Base-by-base conservation (phyloP, 2,113 vertebrate genomes). In the Xiphorhynchus elegans region DNA sequence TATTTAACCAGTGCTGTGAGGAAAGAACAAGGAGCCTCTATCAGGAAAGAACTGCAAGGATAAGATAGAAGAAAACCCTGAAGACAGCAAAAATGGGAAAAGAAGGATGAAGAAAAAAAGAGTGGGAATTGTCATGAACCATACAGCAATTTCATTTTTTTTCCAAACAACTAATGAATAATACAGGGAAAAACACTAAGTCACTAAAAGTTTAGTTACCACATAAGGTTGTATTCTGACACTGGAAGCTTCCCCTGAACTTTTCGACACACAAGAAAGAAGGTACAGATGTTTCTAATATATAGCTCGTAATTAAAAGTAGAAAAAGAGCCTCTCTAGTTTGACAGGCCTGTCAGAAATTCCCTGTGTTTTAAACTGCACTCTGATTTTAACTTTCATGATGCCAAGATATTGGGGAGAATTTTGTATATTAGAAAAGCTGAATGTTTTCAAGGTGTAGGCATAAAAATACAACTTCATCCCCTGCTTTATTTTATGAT, bases 301-400 rank as follows among this genome's bases (percentile, higher is more conserved):
- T 2, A 40, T 0, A 79, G 21, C 19, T 82, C 78, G 83, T 53
- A 90, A 80, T 46, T 73, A 90, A 83, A 87, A 84, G 59, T 35
- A 60, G 53, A 88, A 58, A 42, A n/a, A 37, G 59, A 40, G 55
- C 8, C 40, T 85, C 49, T 92, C 35, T 19, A 84, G 68, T 37
- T 42, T 55, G 44, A 63, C 13, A 16, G 2, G 8, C 7, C 47
- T 58, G 66, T 24, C 58, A 79, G 84, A 87, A 89, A 60, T 60
- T 47, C 53, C 63, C 55, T 42, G 40, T 42, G 80, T 91, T 97
- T 95, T 84, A 88, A 95, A 95, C 55, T 78, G 76, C 85, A 84
- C 94, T 95, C 83, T 94, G 80, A 83, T 28, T 68, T 84, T 94
- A 93, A 93, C 84, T 95, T 98, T 84, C 95, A 94, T 16, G 24